Percentiles rank a stretch among this genome's conserved stretches.
Evolutionary conservation across 2,797 vertebrate species (phyloP).

Genomic region (Orientallactaga sibirica): DNA sequence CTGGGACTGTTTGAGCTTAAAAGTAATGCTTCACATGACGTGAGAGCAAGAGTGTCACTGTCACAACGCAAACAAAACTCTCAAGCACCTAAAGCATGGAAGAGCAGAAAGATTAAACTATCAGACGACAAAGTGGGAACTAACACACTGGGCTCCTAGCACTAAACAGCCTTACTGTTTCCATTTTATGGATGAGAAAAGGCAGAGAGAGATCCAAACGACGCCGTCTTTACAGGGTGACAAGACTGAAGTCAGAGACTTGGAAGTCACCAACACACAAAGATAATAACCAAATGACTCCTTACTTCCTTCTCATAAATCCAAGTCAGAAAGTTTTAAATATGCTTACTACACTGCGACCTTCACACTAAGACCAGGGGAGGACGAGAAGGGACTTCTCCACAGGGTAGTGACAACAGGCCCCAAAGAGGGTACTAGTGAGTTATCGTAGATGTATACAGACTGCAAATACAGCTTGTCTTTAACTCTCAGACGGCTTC

Average conservation of each 20-base stretch:
- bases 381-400: not conserved
- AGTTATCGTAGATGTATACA: not conserved
- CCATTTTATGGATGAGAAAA: constrained; percentile 50
- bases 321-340: constrained; percentile 9
- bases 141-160: too few relatives aligned
- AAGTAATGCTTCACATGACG: not conserved
- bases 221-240: constrained; percentile 64
- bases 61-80: not conserved
- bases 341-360: not conserved
- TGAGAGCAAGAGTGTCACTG: not conserved
- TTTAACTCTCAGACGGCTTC: constrained; percentile 20
- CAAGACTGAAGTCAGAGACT: not conserved
- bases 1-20: not conserved
- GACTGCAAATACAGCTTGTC: not conserved
- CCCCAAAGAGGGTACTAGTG: not conserved
- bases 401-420: not conserved
- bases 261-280: constrained; percentile 1
- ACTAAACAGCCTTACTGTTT: not conserved
- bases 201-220: constrained; percentile 47
- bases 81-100: not conserved
- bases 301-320: constrained; percentile 44
- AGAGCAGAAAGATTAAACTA: not conserved
- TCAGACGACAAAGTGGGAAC: not conserved
- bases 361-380: not conserved
- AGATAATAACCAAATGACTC: constrained; percentile 36